Evolutionary conservation across 35 echinoderm and acorn worm species (phyloP).

Genomic region (Lytechinus variegatus): DNA sequence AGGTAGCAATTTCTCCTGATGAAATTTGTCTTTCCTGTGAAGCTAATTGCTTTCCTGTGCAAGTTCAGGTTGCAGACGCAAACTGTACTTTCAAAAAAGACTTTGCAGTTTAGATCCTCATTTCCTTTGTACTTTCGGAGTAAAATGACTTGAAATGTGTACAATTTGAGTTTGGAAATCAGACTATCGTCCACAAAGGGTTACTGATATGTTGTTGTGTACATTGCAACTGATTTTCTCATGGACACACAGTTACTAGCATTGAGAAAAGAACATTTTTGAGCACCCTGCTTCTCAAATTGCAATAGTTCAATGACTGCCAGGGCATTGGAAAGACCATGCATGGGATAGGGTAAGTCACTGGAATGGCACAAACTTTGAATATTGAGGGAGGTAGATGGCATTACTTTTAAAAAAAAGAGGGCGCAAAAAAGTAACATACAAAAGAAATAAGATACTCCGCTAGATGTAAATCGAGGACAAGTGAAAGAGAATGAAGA

Average conservation of each 20-base stretch:
- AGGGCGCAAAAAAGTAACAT: neutral
- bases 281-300: neutral
- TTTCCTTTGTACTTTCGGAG: neutral
- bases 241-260: neutral
- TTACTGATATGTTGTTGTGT: neutral
- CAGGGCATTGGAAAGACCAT: neutral
- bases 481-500: neutral
- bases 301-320: neutral
- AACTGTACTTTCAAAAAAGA: neutral
- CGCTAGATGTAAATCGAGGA: neutral
- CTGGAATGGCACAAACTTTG: too few species aligned
- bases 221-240: neutral
- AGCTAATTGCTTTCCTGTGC: neutral
- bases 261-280: neutral
- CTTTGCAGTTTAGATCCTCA: neutral
- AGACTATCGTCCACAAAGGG: neutral
- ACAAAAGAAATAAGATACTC: neutral
- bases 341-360: neutral
- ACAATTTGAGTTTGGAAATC: neutral
- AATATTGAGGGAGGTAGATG: neutral
- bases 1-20: slow-evolving; percentile 3
- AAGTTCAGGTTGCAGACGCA: neutral
- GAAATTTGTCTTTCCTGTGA: neutral
- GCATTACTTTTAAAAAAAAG: neutral
- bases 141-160: neutral